Base-by-base conservation (phyloP, 1,140 invertebrate species). In the Drosophila setifemur region DNA sequence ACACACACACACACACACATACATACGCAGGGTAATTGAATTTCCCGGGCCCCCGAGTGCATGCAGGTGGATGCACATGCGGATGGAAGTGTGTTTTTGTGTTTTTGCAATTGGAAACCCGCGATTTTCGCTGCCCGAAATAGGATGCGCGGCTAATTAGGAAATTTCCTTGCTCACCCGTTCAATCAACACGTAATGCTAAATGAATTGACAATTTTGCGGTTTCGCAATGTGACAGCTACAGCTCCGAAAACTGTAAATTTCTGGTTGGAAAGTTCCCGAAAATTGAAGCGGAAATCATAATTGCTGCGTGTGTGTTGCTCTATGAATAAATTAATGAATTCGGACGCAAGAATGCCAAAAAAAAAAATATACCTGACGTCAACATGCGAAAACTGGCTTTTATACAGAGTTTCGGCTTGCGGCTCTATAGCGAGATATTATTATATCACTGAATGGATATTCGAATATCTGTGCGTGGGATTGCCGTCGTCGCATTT, bases 361-460 rank as follows among this genome's bases (percentile, higher is more conserved):
- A 5, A 33, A 33, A 12, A 33, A 11, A 52, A 64, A 64, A 45
- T 57, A 61, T 50, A 68, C 50, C 77, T 82, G 77, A 82, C 77
- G 77, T 82, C 77, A 82, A 76, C 72, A 26, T 37, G 29, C 8
- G 49, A 72, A 81, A 78, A 81, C 71, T 55, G 63, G 64, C 61
- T 70, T 60, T 50, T 57, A 53, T 69, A n/a, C n/a, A n/a, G n/a
- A n/a, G n/a, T 44, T 16, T 26, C 50, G 25, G 14, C 19, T 40
- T 12, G 52, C 55, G 39, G 35, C 18, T 23, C 35, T 11, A 11
- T n/a, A 23, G 28, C 28, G 8, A 19, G 11, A 16, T 4, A 3
- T 7, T 16, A 26, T 7, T 39, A 37, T 25, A 52, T 26, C 33
- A 28, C 8, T 40, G 35, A 11, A 53, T 25, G 12, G 16, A 31